These are phyloP conservation scores for Heliornis fulica DNA, from an alignment of 2,113 vertebrate species.

Conservation along the genomic window DNA sequence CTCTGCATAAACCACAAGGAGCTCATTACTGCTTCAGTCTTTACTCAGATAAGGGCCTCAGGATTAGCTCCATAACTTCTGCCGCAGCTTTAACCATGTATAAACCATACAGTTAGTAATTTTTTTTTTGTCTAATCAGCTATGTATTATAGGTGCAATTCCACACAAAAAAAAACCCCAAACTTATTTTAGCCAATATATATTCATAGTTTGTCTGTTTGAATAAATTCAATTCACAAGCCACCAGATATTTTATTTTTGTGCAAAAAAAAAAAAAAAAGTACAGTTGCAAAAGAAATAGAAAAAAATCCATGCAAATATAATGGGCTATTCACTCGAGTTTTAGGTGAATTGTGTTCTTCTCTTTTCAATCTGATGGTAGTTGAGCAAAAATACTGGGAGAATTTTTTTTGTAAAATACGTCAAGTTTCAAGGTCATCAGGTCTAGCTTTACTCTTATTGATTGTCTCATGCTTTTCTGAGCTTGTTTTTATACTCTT, in stretches of 20 bases:
- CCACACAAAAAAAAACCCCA: background rate
- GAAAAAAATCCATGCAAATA: background rate
- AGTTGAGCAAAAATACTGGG: background rate
- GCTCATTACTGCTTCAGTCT: background rate
- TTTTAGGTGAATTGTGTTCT: background rate
- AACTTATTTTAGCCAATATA: conserved; percentile 43
- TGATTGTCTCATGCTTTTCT: background rate
- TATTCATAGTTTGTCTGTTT: conserved; percentile 19
- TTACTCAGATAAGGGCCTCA: background rate
- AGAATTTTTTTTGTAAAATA: background rate
- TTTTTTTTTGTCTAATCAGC: background rate
- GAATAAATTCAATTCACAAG: background rate
- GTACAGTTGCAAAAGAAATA: background rate
- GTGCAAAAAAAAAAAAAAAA: background rate
- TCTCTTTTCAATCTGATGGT: background rate
- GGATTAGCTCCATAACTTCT: background rate
- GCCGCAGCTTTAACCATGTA: background rate
- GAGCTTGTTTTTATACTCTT: background rate
- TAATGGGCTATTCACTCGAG: background rate
- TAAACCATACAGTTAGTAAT: background rate
- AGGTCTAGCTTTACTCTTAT: background rate
- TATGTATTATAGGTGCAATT: background rate
- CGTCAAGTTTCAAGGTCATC: background rate
- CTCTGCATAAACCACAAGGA: background rate
- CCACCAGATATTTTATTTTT: background rate